phyloP scores from a whole-genome alignment of 2,888 invertebrate species.

The Ornithoptera alexandrae region DNA sequence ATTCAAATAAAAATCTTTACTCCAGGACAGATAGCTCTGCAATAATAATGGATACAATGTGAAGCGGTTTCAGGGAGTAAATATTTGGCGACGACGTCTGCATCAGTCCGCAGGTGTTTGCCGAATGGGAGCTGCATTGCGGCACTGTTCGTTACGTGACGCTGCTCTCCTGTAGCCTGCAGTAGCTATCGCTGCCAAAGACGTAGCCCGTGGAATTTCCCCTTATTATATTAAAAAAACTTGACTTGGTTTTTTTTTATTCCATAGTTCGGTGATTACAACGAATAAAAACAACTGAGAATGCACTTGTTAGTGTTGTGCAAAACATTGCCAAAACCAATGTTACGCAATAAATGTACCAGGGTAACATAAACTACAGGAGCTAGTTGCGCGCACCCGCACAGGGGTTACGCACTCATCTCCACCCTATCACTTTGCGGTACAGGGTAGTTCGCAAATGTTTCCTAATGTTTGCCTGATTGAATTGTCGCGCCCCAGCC shows the following conservation, averaged over 20 bases:
- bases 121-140: conserved; percentile 21
- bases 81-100: conserved; percentile 25
- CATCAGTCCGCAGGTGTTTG: conserved; percentile 9
- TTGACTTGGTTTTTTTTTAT: too few species aligned
- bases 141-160: conserved; percentile 24
- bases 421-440: conserved; percentile 32
- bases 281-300: too few species aligned
- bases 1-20: too few species aligned
- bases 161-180: conserved; percentile 17
- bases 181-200: conserved; percentile 14
- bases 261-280: too few species aligned
- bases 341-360: conserved; percentile 60
- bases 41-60: too few species aligned
- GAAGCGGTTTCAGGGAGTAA: conserved; percentile 1
- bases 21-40: too few species aligned
- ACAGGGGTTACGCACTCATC: conserved; percentile 40
- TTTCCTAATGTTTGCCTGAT: conserved; percentile 21
- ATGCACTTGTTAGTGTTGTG: not conserved
- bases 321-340: conserved; percentile 11
- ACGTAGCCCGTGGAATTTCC: not conserved
- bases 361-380: conserved; percentile 49
- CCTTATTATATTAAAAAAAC: too few species aligned
- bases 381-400: conserved; percentile 55
- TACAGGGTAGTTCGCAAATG: conserved; percentile 9
- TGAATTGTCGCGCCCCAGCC: conserved; percentile 9